Conservation (phyloP, 2,113 vertebrate species). For the Colistium nudipinnis region DNA sequence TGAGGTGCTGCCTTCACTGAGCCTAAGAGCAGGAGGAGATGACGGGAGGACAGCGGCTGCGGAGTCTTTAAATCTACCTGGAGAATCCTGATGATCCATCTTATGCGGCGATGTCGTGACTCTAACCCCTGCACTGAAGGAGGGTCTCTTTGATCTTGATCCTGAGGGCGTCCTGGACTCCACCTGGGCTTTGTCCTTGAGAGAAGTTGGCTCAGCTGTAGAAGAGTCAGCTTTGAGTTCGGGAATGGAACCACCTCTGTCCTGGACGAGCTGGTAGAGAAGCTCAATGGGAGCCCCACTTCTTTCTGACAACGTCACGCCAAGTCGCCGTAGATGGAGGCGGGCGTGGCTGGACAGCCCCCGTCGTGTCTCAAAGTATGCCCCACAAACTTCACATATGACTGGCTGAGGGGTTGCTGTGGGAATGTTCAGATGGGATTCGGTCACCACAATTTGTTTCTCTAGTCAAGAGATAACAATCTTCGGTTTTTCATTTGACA, state of each 20-base stretch:
- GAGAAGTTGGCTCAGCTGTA: not conserved
- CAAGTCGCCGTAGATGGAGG: constrained; percentile 90
- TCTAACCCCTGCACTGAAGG: constrained; percentile 10
- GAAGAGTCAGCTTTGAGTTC: constrained; percentile 37
- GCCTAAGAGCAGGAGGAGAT: constrained; percentile 32
- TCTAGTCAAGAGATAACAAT: not conserved
- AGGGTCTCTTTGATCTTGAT: constrained; percentile 20
- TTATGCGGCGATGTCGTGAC: constrained; percentile 20
- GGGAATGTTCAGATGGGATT: constrained; percentile 3
- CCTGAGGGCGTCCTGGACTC: constrained; percentile 14
- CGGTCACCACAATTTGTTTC: constrained; percentile 5
- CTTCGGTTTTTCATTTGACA: not conserved
- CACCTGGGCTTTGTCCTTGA: constrained; percentile 24
- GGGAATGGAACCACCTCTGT: constrained; percentile 76
- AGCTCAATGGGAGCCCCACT: constrained; percentile 91
- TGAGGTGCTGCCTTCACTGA: constrained; percentile 43
- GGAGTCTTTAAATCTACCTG: constrained; percentile 39
- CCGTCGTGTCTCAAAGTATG: constrained; percentile 90
- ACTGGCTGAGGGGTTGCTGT: constrained; percentile 47
- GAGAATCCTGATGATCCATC: constrained; percentile 41
- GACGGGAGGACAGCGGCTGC: constrained; percentile 21
- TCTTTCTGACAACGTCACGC: constrained; percentile 88
- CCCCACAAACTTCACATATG: constrained; percentile 90
- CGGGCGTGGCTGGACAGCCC: constrained; percentile 93
- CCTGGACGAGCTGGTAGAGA: constrained; percentile 88